These are phyloP conservation scores for Drosophila merina DNA, from an alignment of 2,888 invertebrate genomes.

Conservation along the genomic window DNA sequence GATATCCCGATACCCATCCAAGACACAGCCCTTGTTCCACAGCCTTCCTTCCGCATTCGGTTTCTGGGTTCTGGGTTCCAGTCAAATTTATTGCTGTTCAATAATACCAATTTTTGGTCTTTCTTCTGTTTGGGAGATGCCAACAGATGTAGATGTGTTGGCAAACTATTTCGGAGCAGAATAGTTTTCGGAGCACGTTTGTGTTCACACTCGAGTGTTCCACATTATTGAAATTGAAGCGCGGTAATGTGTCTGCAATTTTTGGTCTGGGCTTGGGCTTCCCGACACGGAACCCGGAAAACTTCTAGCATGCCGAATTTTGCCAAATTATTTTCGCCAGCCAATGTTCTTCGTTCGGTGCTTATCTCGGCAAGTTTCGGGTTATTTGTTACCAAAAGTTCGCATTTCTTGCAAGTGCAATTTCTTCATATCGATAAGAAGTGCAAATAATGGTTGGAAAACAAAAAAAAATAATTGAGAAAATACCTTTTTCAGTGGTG, in stretches of 20 bases:
- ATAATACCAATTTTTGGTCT: constrained; percentile 59
- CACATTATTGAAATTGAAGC: constrained; percentile 72
- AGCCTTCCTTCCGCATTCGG: constrained; percentile 6
- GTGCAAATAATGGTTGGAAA: constrained; percentile 20
- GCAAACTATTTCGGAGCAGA: constrained; percentile 50
- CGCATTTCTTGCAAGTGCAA: constrained; percentile 20
- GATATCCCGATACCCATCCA: not conserved
- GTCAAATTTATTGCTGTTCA: constrained; percentile 77
- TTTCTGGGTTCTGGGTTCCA: constrained; percentile 38
- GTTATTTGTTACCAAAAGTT: constrained; percentile 41
- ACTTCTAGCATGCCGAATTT: constrained; percentile 30
- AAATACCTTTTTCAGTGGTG: not conserved
- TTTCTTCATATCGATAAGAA: constrained; percentile 35
- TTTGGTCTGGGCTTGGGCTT: constrained; percentile 29
- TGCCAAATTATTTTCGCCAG: constrained; percentile 48
- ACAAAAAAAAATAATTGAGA: not conserved
- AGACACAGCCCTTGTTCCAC: not conserved
- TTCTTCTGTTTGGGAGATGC: constrained; percentile 38
- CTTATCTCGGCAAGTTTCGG: constrained; percentile 29
- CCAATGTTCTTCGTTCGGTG: constrained; percentile 19
- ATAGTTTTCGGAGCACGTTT: constrained; percentile 50
- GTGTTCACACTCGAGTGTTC: constrained; percentile 54
- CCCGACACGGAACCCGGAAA: constrained; percentile 24
- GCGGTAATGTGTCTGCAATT: constrained; percentile 36
- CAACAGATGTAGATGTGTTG: constrained; percentile 50